Evolutionary conservation across 1,140 invertebrate genomes (phyloP).

Genomic region (Apis mellifera): Amel_HAv3.1 CM009937.2:9011001-9011500

Average conservation of each 20-base stretch:
- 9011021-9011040: too few relatives aligned
- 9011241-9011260: not conserved
- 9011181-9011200: not conserved
- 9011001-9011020: not conserved
- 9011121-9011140: conserved; percentile 77
- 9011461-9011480: not conserved
- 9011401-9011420: conserved; percentile 5
- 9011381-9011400: conserved; percentile 56
- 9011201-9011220: conserved; percentile 6
- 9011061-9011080: conserved; percentile 68
- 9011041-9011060: not conserved
- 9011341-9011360: conserved; percentile 30
- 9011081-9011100: conserved; percentile 72
- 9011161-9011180: conserved; percentile 12
- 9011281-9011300: conserved; percentile 53
- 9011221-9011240: conserved; percentile 9
- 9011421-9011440: conserved; percentile 5
- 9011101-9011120: conserved; percentile 72
- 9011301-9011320: conserved; percentile 68
- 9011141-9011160: conserved; percentile 62
- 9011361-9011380: conserved; percentile 44
- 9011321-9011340: conserved; percentile 19
- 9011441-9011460: conserved; percentile 39
- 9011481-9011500: conserved; percentile 33
- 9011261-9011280: not conserved